phyloP scores from a whole-genome alignment of 2,113 vertebrate species.

The Periophthalmus modestus region DNA sequence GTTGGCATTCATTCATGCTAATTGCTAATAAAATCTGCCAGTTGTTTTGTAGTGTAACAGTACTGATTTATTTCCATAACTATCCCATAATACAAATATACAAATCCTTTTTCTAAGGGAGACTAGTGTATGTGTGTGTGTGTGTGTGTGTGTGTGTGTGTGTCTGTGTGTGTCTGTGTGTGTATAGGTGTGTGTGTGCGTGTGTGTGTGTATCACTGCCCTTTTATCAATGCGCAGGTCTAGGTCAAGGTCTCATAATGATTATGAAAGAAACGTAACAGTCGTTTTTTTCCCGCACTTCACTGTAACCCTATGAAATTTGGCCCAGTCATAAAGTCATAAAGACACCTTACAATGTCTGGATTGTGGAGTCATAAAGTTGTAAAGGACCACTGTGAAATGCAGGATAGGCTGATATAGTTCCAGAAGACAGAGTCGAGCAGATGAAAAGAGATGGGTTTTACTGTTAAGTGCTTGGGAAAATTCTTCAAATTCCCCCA shows the following conservation, averaged over 20 bases:
- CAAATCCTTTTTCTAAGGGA: neutral
- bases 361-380: conserved; percentile 71
- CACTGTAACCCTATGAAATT: conserved; percentile 62
- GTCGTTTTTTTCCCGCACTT: conserved; percentile 1
- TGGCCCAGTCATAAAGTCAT: conserved; percentile 64
- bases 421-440: conserved; percentile 37
- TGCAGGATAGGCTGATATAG: conserved; percentile 54
- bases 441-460: conserved; percentile 61
- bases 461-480: conserved; percentile 49
- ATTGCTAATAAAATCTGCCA: too few species aligned
- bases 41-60: neutral
- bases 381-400: conserved; percentile 70
- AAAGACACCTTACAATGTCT: conserved; percentile 74
- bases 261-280: conserved; percentile 26
- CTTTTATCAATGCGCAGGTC: conserved; percentile 7
- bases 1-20: too few species aligned
- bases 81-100: neutral
- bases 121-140: conserved; percentile 16
- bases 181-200: neutral
- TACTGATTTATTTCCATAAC: neutral
- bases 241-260: neutral
- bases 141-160: neutral
- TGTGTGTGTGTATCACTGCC: conserved; percentile 1
- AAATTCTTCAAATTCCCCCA: conserved; percentile 68
- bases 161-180: neutral